Conservation (phyloP, 1,140 invertebrate genomes). For the Penaeus chinensis region DNA sequence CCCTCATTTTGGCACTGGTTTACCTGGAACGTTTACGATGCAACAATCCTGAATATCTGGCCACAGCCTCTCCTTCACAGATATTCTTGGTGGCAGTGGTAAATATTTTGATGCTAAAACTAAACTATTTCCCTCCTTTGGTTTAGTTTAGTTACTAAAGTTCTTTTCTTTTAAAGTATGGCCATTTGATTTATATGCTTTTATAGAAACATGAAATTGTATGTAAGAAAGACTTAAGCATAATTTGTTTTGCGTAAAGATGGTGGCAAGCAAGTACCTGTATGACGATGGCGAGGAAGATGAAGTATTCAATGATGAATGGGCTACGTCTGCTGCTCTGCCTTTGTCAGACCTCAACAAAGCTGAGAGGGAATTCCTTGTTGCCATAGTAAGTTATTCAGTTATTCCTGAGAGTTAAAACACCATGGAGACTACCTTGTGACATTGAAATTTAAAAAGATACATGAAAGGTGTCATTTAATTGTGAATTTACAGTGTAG, state of each 20-base stretch:
- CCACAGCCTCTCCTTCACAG: slow-evolving; percentile 84
- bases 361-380: slow-evolving; percentile 88
- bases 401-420: no score
- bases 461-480: no score
- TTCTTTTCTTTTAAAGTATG: background rate
- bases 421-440: no score
- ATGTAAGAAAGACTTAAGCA: background rate
- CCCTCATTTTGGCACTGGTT: slow-evolving; percentile 83
- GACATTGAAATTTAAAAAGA: no score
- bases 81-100: slow-evolving; percentile 93
- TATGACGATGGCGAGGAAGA: slow-evolving; percentile 91
- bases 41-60: slow-evolving; percentile 85
- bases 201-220: no score
- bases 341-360: slow-evolving; percentile 81
- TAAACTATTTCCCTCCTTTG: background rate
- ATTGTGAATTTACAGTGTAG: no score
- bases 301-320: slow-evolving; percentile 88
- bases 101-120: slow-evolving; percentile 63
- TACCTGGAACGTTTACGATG: slow-evolving; percentile 87
- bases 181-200: no score
- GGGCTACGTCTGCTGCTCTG: slow-evolving; percentile 84
- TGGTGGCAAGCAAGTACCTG: slow-evolving; percentile 95
- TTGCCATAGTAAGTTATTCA: slow-evolving; percentile 83
- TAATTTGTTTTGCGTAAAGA: slow-evolving; percentile 73
- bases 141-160: background rate